A percentile compares a stretch with the other conserved stretches of the same genome.
phyloP scores from a whole-genome alignment of 2,888 invertebrate species.

The Autographa pulchrina region DNA sequence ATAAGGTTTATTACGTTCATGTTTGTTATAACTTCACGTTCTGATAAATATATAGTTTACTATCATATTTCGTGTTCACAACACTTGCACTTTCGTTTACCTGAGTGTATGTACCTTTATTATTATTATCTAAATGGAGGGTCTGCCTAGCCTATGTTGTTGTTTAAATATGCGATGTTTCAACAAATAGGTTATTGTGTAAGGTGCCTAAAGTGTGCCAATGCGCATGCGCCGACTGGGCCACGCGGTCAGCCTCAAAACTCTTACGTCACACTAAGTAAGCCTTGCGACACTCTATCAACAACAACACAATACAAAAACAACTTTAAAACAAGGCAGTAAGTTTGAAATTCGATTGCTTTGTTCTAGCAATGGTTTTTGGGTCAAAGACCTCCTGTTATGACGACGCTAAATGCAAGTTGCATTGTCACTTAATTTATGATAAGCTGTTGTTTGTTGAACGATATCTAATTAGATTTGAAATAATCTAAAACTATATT shows the following conservation, averaged over 20 bases:
- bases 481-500: neutral
- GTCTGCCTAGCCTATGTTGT: neutral
- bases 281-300: conserved; percentile 70
- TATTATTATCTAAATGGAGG: neutral
- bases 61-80: conserved; percentile 19
- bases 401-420: conserved; percentile 55
- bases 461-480: conserved; percentile 12
- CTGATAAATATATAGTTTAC: conserved; percentile 40
- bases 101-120: too few species aligned
- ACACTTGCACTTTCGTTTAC: conserved; percentile 16
- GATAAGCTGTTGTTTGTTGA: conserved; percentile 18
- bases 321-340: conserved; percentile 5
- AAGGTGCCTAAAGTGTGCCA: conserved; percentile 73
- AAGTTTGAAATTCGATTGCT: conserved; percentile 37
- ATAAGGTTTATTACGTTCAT: conserved; percentile 28
- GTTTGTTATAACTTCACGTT: conserved; percentile 36
- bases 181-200: conserved; percentile 56
- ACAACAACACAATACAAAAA: conserved; percentile 34
- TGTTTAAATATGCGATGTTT: conserved; percentile 21
- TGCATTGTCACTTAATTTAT: conserved; percentile 54
- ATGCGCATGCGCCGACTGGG: conserved; percentile 67
- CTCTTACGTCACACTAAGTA: conserved; percentile 70
- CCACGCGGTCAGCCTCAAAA: conserved; percentile 65
- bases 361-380: conserved; percentile 38
- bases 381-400: conserved; percentile 62